Evolutionary conservation across 2,888 invertebrate species (phyloP).

Genomic region (Tribolium freemani): DNA sequence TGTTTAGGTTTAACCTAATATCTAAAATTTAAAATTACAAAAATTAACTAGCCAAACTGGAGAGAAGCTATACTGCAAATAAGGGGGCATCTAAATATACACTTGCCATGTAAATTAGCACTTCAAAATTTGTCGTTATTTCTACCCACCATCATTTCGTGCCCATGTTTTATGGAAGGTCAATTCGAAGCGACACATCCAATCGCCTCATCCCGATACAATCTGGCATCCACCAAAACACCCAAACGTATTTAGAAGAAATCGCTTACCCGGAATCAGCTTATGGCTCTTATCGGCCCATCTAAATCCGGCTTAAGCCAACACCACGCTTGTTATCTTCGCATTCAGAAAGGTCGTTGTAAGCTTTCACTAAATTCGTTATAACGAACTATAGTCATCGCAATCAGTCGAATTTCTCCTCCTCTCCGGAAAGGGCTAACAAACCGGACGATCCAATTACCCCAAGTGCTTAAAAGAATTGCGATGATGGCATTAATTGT

Average conservation of each 20-base stretch:
- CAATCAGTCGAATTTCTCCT: neutral
- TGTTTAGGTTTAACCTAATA: too few relatives aligned
- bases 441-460: constrained; percentile 29
- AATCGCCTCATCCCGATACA: neutral
- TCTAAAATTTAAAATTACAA: too few relatives aligned
- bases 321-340: constrained; percentile 31
- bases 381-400: constrained; percentile 9
- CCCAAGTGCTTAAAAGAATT: constrained; percentile 37
- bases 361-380: neutral
- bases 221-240: constrained; percentile 2
- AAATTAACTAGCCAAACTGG: too few relatives aligned
- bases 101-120: too few relatives aligned
- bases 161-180: neutral
- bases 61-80: too few relatives aligned
- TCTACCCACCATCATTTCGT: neutral
- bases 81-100: too few relatives aligned
- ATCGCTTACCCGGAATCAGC: constrained; percentile 21
- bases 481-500: constrained; percentile 54
- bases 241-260: constrained; percentile 6
- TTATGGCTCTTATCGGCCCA: constrained; percentile 16
- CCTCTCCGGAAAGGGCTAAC: neutral
- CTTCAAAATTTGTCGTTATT: neutral
- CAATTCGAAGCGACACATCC: neutral
- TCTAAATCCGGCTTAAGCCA: constrained; percentile 30
- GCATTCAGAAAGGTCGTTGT: constrained; percentile 16